Evolutionary conservation across 2,888 invertebrate genomes (phyloP), one percentile per base, ranked within the genome.

Genomic region (Eulithis prunata): DNA sequence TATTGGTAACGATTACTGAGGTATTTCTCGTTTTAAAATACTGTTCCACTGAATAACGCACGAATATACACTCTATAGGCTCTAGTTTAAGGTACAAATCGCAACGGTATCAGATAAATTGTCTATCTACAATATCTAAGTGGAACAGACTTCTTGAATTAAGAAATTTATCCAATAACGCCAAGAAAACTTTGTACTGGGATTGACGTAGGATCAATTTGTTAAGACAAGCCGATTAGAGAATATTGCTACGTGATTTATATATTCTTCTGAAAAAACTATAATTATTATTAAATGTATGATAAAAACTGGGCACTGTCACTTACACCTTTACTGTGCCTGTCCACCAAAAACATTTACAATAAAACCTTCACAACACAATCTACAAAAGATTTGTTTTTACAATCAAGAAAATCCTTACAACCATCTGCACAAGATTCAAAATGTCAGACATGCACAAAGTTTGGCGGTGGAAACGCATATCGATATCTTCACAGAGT

Each of bases 1-100:
- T 14, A 71, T 73, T 87, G 88, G 88, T 89, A 89, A 89, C 88
- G 82, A 81, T 75, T 65, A 74, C 68, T 83, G 88, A 88, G 88
- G 88, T 89, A 88, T 83, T 80, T 72, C 64, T 77, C 69, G 70
- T 73, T 76, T 75, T 73, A 75, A 60, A 79, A 81, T 80, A 83
- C 84, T 84, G 85, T 84, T 82, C 86, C 85, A 84, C 83, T 82
- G 75, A 76, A 77, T 71, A 75, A 70, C 52, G 47, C 32, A 64
- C 45, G 21, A 49, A 52, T 67, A 68, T 69, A 66, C 53, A 71
- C 70, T 68, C 60, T 67, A 71, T 58, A 65, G 32, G 47, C 41
- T 71, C 49, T 63, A 60, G 54, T 62, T 57, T 70, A 69, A 64
- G 68, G 67, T 66, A 66, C 62, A 71, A 52, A 69, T 69, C 61